phyloP scores from a whole-genome alignment of 2,797 vertebrate genomes.

The Spea hammondii region DNA sequence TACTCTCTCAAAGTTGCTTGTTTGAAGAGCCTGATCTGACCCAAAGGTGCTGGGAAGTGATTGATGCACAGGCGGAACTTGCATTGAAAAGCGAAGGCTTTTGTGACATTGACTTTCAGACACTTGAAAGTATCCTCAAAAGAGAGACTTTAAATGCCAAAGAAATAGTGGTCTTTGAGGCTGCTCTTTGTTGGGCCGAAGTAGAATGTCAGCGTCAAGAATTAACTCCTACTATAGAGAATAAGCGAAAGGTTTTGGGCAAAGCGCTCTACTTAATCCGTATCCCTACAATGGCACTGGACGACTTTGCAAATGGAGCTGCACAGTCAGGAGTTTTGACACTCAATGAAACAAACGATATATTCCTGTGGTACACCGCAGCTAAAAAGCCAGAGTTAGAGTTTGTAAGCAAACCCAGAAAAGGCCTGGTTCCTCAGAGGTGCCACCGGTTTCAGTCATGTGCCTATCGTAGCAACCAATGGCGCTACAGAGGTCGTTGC shows the following conservation, averaged over 20 bases:
- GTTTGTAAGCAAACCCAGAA: slow-evolving; percentile 88
- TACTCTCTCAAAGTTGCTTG: slow-evolving; percentile 96
- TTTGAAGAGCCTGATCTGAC: slow-evolving; percentile 97
- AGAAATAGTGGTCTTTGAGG: slow-evolving; percentile 96
- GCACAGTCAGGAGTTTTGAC: slow-evolving; percentile 94
- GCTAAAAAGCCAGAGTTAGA: slow-evolving; percentile 91
- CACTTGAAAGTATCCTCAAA: slow-evolving; percentile 92
- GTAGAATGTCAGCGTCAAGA: slow-evolving; percentile 94
- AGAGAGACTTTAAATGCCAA: slow-evolving; percentile 97
- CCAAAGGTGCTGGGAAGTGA: slow-evolving; percentile 98
- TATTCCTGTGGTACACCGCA: slow-evolving; percentile 97
- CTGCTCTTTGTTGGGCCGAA: slow-evolving; percentile 91
- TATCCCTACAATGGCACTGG: slow-evolving; percentile 92
- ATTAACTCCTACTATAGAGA: slow-evolving; percentile 83
- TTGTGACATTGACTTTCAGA: slow-evolving; percentile 95
- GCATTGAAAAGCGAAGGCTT: slow-evolving; percentile 95
- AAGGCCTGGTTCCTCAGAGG: slow-evolving; percentile 87
- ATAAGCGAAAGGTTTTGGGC: slow-evolving; percentile 92
- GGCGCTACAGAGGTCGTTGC: slow-evolving; percentile 95
- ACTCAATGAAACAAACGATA: slow-evolving; percentile 94
- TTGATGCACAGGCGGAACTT: slow-evolving; percentile 94
- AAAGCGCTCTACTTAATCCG: slow-evolving; percentile 91
- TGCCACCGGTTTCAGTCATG: slow-evolving; percentile 98
- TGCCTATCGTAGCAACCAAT: slow-evolving; percentile 97
- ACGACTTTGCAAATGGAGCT: slow-evolving; percentile 94